Evolutionary conservation across 2,888 invertebrate species (phyloP).

Genomic region (Drosophila mulleri): DNA sequence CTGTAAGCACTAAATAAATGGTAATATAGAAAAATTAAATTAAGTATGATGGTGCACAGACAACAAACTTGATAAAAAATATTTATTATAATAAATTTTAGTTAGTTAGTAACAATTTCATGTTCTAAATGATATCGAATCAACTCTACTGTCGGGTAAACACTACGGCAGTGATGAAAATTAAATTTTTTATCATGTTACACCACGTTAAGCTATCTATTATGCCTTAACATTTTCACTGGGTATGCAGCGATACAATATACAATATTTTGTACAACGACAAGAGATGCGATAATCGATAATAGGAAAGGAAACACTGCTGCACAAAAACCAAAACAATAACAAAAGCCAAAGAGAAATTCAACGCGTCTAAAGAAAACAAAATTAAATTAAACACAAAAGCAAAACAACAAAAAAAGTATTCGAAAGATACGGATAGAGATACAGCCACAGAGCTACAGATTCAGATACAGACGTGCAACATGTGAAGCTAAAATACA

Average conservation of each 20-base stretch:
- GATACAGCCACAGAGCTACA: slow-evolving; percentile 25
- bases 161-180: neutral
- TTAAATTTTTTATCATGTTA: neutral
- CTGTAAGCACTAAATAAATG: neutral
- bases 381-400: slow-evolving; percentile 46
- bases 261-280: slow-evolving; percentile 24
- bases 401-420: slow-evolving; percentile 25
- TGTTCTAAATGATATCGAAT: too few relatives aligned
- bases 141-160: neutral
- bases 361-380: slow-evolving; percentile 63
- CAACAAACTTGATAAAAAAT: neutral
- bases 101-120: too few relatives aligned
- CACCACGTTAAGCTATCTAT: neutral
- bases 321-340: slow-evolving; percentile 42
- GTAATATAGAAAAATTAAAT: neutral
- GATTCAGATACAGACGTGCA: slow-evolving; percentile 39
- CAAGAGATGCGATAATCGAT: slow-evolving; percentile 77
- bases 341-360: slow-evolving; percentile 53
- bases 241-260: slow-evolving; percentile 8
- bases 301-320: slow-evolving; percentile 53
- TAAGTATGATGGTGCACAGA: too few relatives aligned
- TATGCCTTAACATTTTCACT: neutral
- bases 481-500: slow-evolving; percentile 57
- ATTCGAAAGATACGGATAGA: slow-evolving; percentile 25
- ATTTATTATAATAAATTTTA: too few relatives aligned